Percentiles rank a stretch among this genome's conserved stretches.
These are phyloP conservation scores for Clarias platycephalus DNA, from an alignment of 2,797 vertebrate species.

Conservation along the genomic window DNA sequence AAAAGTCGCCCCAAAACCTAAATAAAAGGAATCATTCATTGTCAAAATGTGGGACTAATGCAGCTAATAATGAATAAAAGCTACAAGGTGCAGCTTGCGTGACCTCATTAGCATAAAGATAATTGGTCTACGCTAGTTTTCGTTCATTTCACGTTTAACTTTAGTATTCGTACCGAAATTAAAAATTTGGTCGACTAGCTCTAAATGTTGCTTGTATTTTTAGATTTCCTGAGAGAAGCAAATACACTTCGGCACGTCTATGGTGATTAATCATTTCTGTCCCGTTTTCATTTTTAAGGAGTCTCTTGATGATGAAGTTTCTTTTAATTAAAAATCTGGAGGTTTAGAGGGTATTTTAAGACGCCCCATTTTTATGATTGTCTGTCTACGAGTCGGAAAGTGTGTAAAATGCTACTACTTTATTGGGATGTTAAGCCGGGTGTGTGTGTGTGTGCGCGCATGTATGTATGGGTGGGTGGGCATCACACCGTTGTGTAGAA, in stretches of 20 bases:
- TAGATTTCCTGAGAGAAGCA: slow-evolving; percentile 28
- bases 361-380: slow-evolving; percentile 14
- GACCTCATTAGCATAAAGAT: slow-evolving; percentile 5
- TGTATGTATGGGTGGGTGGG: neutral
- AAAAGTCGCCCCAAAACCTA: neutral
- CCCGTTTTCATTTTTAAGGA: slow-evolving; percentile 5
- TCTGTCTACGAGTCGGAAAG: neutral
- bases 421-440: slow-evolving; percentile 6
- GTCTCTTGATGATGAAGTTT: slow-evolving; percentile 34
- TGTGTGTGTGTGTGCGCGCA: neutral
- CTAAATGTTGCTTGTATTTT: slow-evolving; percentile 36
- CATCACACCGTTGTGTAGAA: slow-evolving; percentile 21
- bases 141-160: neutral
- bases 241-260: slow-evolving; percentile 22
- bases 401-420: slow-evolving; percentile 30
- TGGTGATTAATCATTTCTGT: slow-evolving; percentile 45
- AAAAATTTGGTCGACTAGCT: neutral
- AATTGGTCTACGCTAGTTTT: neutral
- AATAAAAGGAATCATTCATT: neutral
- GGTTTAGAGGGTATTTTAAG: slow-evolving; percentile 22
- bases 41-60: neutral
- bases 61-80: neutral
- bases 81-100: neutral
- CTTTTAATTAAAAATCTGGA: slow-evolving; percentile 34
- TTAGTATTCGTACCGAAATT: neutral